Evolutionary conservation across 2,888 invertebrate genomes (phyloP).

Genomic region (Latrodectus elegans): DNA sequence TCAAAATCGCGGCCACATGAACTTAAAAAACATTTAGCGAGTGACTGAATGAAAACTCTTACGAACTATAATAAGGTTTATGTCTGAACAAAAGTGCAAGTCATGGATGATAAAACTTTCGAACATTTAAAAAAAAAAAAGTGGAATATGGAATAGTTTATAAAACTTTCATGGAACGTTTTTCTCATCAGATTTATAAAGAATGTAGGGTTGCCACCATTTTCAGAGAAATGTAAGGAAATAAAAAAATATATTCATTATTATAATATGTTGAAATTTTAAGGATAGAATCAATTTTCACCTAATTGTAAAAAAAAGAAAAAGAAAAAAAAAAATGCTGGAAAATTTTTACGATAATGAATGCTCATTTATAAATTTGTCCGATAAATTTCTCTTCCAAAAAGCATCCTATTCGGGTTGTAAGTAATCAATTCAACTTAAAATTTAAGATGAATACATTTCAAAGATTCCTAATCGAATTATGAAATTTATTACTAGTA

Average conservation of each 20-base stretch:
- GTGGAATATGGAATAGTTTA: conserved; percentile 17
- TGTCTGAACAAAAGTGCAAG: conserved; percentile 26
- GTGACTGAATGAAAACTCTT: conserved; percentile 15
- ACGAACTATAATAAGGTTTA: conserved; percentile 13
- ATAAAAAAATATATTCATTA: conserved; percentile 1
- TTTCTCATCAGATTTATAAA: conserved; percentile 9
- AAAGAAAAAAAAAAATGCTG: conserved; percentile 9
- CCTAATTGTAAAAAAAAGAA: not conserved
- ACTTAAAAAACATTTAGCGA: conserved; percentile 12
- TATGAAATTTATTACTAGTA: too few species aligned
- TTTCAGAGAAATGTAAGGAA: conserved; percentile 25
- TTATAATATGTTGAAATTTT: conserved; percentile 1
- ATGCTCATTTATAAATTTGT: not conserved
- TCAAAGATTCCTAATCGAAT: too few species aligned
- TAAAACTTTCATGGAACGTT: conserved; percentile 42
- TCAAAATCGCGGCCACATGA: conserved; percentile 8
- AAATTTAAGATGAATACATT: too few species aligned
- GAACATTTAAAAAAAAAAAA: conserved; percentile 13
- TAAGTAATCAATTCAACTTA: too few species aligned
- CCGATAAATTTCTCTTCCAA: not conserved
- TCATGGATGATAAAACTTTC: conserved; percentile 15
- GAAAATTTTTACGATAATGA: conserved; percentile 21
- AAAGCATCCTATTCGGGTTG: not conserved
- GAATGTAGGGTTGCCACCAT: conserved; percentile 49
- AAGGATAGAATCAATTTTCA: not conserved